Conservation (phyloP, 2,113 vertebrate genomes). For the Gambusia holbrooki region DNA sequence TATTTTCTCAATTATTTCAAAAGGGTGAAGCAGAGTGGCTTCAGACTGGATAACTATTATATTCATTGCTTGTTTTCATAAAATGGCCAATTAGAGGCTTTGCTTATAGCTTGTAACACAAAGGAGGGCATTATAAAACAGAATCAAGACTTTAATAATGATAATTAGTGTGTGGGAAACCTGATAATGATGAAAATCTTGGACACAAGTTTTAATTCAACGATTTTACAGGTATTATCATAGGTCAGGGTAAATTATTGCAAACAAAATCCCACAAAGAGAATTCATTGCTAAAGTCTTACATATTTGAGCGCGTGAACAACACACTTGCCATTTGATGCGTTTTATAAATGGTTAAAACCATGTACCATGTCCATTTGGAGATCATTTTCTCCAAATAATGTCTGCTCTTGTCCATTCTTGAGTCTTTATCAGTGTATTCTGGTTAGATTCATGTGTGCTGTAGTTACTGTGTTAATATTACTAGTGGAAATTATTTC, state of each 20-base stretch:
- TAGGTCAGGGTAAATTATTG: background rate
- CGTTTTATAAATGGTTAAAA: conserved; percentile 44
- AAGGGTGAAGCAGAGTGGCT: conserved; percentile 9
- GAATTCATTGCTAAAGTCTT: conserved; percentile 73
- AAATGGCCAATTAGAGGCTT: conserved; percentile 14
- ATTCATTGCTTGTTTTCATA: conserved; percentile 36
- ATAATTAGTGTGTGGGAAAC: conserved; percentile 43
- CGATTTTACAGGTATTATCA: too few relatives aligned
- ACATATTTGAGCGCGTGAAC: conserved; percentile 42
- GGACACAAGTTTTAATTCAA: too few relatives aligned
- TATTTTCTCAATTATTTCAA: conserved; percentile 29
- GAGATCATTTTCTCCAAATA: conserved; percentile 3
- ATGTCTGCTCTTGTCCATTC: conserved; percentile 38
- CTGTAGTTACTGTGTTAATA: conserved; percentile 3
- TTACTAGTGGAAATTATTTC: conserved; percentile 17
- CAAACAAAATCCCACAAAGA: conserved; percentile 60
- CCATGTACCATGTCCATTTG: too few relatives aligned
- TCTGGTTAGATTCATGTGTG: conserved; percentile 22
- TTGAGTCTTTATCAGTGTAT: conserved; percentile 20
- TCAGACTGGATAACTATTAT: conserved; percentile 14
- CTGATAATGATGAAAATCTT: conserved; percentile 4
- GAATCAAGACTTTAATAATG: conserved; percentile 17
- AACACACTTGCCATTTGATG: conserved; percentile 37
- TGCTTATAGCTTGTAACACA: conserved; percentile 27
- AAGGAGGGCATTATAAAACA: conserved; percentile 32